Evolutionary conservation across 1,140 invertebrate species (phyloP).

Genomic region (Bradynema listronoti): DNA sequence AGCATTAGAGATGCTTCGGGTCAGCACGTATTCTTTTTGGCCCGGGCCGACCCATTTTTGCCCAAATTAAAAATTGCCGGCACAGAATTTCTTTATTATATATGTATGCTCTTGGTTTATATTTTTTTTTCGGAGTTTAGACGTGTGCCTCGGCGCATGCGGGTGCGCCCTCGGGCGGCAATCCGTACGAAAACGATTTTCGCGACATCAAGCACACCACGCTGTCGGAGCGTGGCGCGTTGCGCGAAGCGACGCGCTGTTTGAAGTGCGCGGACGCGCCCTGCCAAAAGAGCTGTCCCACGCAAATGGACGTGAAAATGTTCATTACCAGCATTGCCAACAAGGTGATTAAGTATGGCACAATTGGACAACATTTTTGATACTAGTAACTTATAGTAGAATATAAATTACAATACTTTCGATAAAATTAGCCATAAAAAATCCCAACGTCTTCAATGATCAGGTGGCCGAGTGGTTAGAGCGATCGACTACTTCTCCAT

Average conservation of each 20-base stretch:
- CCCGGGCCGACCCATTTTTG: no score
- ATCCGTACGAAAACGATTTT: conserved; percentile 77
- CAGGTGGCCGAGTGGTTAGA: no score
- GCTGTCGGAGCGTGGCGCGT: conserved; percentile 81
- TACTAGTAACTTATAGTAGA: no score
- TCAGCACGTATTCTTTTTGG: no score
- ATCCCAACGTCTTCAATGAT: no score
- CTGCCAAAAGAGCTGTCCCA: conserved; percentile 95
- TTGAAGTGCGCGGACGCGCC: conserved; percentile 96
- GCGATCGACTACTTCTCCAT: no score
- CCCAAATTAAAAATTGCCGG: no score
- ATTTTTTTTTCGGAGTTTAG: conserved; percentile 14
- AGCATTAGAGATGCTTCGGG: background rate
- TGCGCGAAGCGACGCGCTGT: conserved; percentile 73
- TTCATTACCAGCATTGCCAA: conserved; percentile 94
- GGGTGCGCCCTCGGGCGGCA: no score
- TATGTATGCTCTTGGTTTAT: background rate
- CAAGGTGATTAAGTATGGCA: conserved; percentile 65
- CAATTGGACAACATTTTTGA: no score
- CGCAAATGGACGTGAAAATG: conserved; percentile 87
- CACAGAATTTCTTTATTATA: conserved; percentile 17
- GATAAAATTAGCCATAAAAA: no score
- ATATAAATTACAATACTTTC: no score
- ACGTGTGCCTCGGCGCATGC: no score
- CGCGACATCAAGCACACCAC: conserved; percentile 95